Evolutionary conservation across 2,888 invertebrate genomes (phyloP).

Genomic region (Sarcophaga variegata): DNA sequence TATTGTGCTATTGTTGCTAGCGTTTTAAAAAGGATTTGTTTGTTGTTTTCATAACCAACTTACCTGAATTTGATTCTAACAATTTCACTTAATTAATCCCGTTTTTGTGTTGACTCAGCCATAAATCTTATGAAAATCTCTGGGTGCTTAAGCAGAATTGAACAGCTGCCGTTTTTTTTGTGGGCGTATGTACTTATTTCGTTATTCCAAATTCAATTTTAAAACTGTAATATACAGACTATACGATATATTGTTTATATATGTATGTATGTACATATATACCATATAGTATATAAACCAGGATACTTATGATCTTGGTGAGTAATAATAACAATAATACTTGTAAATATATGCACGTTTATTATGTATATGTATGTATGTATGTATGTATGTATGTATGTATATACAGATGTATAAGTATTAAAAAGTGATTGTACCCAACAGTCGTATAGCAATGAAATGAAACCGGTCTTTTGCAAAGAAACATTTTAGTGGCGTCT

Average conservation of each 20-base stretch:
- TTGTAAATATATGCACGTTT: neutral
- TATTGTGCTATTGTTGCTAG: neutral
- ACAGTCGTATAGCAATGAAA: neutral
- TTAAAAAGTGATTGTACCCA: constrained; percentile 53
- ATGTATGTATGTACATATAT: too few species aligned
- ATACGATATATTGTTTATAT: too few species aligned
- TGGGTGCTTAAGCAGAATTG: too few species aligned
- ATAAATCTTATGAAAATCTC: neutral
- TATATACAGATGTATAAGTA: neutral
- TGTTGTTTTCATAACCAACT: neutral
- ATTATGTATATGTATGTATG: neutral
- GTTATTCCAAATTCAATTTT: neutral
- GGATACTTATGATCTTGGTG: neutral
- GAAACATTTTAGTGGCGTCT: constrained; percentile 56
- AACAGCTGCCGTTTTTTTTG: too few species aligned
- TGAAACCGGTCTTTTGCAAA: constrained; percentile 53
- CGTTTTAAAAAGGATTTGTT: neutral
- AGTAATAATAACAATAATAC: neutral
- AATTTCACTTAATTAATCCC: neutral
- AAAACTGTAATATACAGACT: neutral
- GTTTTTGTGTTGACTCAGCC: neutral
- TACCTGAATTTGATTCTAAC: neutral
- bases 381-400: neutral
- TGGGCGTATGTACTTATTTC: too few species aligned
- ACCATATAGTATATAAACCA: neutral